Conservation (phyloP, 2,113 vertebrate genomes). For the Paraplagusia blochii region DNA sequence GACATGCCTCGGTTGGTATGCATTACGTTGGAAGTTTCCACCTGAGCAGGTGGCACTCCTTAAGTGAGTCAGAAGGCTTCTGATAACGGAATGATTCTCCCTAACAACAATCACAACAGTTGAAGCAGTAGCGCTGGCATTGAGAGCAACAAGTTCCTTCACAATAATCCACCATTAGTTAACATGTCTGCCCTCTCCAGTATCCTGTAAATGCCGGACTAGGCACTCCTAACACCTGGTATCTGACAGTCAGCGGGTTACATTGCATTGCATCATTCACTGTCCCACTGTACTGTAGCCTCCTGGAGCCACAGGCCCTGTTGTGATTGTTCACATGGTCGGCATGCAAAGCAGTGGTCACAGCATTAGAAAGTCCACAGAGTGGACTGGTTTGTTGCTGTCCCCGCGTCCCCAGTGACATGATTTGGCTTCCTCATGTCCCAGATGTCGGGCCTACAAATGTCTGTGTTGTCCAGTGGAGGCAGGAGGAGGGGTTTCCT, state of each 20-base stretch:
- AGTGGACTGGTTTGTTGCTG: conserved; percentile 27
- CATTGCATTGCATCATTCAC: conserved; percentile 59
- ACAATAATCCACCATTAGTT: background rate
- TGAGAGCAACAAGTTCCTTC: background rate
- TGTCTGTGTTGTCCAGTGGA: conserved; percentile 57
- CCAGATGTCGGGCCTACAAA: conserved; percentile 60
- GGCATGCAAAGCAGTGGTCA: conserved; percentile 8
- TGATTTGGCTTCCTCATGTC: conserved; percentile 39
- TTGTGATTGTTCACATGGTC: conserved; percentile 37
- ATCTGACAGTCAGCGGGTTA: conserved; percentile 26
- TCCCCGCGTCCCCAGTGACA: conserved; percentile 39
- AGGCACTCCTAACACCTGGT: conserved; percentile 33
- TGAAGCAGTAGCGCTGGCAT: background rate
- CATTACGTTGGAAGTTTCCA: conserved; percentile 18
- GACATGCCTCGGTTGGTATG: conserved; percentile 50
- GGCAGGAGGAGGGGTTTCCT: conserved; percentile 58
- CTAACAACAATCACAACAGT: background rate
- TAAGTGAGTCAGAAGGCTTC: conserved; percentile 39
- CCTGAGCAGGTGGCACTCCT: conserved; percentile 62
- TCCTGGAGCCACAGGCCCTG: conserved; percentile 22
- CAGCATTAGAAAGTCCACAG: conserved; percentile 6
- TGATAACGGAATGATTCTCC: conserved; percentile 23
- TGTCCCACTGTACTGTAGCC: conserved; percentile 17
- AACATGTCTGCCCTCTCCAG: background rate
- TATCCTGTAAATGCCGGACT: background rate